Percentiles rank a stretch among this genome's conserved stretches.
Conservation (phyloP, 2,797 vertebrate genomes). For the Notamacropus eugenii region DNA sequence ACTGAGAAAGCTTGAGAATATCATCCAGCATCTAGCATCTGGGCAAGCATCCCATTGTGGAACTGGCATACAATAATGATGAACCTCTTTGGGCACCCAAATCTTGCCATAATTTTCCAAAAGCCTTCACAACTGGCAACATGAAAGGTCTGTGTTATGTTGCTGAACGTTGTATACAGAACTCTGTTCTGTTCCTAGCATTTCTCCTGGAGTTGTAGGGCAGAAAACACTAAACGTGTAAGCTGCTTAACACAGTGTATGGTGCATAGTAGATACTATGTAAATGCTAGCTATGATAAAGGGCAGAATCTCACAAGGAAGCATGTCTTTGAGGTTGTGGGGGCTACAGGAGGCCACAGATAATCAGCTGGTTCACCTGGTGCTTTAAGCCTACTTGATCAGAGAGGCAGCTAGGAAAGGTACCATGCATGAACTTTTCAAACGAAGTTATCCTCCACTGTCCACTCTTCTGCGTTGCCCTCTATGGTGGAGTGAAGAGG, state of each 20-base stretch:
- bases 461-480: constrained; percentile 83
- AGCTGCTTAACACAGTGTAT: not conserved
- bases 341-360: constrained; percentile 86
- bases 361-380: constrained; percentile 86
- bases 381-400: constrained; percentile 89
- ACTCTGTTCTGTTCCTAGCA: not conserved
- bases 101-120: not conserved
- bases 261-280: not conserved
- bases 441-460: constrained; percentile 89
- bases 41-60: not conserved
- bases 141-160: not conserved
- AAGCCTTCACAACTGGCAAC: not conserved
- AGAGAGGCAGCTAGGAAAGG: constrained; percentile 88
- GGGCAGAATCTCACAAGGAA: constrained; percentile 87
- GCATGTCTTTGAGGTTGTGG: constrained; percentile 86
- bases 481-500: constrained; percentile 75
- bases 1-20: not conserved
- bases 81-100: not conserved
- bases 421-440: constrained; percentile 88
- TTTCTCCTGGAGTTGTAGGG: not conserved
- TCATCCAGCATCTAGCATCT: not conserved
- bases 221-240: not conserved
- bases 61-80: not conserved
- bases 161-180: not conserved
- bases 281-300: not conserved